Base-by-base conservation (phyloP, 2,797 vertebrate genomes). In the Sebastes steindachneri region DNA sequence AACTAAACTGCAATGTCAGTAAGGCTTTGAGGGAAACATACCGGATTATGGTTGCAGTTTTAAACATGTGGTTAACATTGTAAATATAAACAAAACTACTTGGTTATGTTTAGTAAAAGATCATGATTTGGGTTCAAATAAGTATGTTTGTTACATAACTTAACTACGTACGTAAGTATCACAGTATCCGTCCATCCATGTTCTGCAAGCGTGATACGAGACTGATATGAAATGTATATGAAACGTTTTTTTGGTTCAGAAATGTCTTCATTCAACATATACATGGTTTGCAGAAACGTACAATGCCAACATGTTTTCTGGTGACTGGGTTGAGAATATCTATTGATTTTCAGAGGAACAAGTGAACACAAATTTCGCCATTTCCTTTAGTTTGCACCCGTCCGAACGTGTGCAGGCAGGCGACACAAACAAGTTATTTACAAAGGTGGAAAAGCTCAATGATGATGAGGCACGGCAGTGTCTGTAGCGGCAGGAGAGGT, bases 21-120 rank as follows among this genome's bases (percentile, higher is more conserved):
- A 10, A 21, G 3, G 23, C 0, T 45, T 45, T 17, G 41, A 45
- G 41, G 41, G 41, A 41, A 41, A 7, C 14, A 41, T 41, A 41
- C 0, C 1, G 37, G 37, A 41, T 41, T 0, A 41, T 15, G 14
- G 37, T 41, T 41, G 37, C 0, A 41, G 37, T 15, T 15, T 41
- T 41, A 41, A 41, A 41, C 37, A 41, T 1, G 37, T 41, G 37
- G 37, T 41, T 41, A 41, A 41, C 37, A 41, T 7, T 41, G 14
- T 41, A 41, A 41, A 41, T 41, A 17, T 41, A 41, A 41, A 41
- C 2, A 41, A 41, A 41, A 41, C 37, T 41, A 41, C 0, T 41
- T 41, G 41, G 41, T 45, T 41, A 41, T 41, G 37, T 15, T 45
- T 45, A 45, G 41, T 45, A 45, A 45, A 45, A 41, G 5, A 41